These are phyloP conservation scores for Congeria kusceri DNA, from an alignment of 2,888 invertebrate genomes.

Conservation along the genomic window DNA sequence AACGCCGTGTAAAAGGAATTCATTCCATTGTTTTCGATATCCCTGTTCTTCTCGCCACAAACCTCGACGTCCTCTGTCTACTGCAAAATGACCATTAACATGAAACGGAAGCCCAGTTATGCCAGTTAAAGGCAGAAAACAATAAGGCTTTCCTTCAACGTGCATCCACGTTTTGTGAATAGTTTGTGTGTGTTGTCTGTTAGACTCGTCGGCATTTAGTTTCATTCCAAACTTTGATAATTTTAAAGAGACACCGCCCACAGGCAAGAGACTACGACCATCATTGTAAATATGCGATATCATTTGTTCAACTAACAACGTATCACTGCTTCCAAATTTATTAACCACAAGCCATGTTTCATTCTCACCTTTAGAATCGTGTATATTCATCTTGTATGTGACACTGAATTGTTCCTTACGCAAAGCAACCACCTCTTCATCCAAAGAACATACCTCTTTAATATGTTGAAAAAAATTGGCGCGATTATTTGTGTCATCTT, in stretches of 20 bases:
- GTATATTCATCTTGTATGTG: background rate
- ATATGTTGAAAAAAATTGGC: background rate
- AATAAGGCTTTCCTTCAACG: conserved; percentile 59
- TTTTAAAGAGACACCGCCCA: background rate
- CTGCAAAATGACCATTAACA: conserved; percentile 74
- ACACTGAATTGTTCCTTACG: background rate
- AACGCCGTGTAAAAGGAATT: background rate
- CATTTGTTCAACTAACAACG: background rate
- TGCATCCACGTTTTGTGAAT: background rate
- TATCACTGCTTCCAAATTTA: background rate
- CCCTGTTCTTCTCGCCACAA: conserved; percentile 31
- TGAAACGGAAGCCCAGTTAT: conserved; percentile 71
- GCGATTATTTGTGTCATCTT: background rate
- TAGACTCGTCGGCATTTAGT: no score
- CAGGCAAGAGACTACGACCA: background rate
- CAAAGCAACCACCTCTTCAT: background rate
- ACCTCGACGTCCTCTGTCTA: conserved; percentile 57
- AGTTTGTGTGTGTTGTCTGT: background rate
- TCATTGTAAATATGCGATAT: background rate
- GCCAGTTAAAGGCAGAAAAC: conserved; percentile 73
- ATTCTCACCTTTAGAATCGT: background rate
- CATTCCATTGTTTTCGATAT: conserved; percentile 20
- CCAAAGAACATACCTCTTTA: background rate
- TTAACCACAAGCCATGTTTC: background rate
- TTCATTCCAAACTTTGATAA: background rate